Base-by-base conservation (phyloP, 2,113 vertebrate genomes). In the Albula glossodonta region DNA sequence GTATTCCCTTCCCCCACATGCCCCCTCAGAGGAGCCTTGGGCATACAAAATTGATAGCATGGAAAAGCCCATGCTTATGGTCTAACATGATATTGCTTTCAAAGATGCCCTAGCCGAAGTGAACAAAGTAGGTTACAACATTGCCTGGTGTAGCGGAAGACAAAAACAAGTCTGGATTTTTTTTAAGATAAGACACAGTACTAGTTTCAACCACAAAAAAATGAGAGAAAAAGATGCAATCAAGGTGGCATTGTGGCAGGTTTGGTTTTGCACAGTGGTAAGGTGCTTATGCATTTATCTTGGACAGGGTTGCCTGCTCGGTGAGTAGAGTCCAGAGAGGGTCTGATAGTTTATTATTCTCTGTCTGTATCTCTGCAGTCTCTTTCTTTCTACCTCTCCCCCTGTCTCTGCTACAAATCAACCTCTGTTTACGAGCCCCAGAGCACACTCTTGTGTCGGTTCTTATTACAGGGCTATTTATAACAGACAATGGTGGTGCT, bases 51-150 rank as follows among this genome's bases (percentile, higher is more conserved):
- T 92, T 91, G 84, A 93, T 93, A 88, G 88, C 78, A 60, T 86
- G 83, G 85, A 79, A 91, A 88, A 87, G 90, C 31, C 82, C 52
- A 56, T 50, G 56, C 41, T 70, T 25, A 80, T 3, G 50, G 81
- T 60, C 51, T 63, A 86, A 86, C 87, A 87, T 89, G 86, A 87
- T 86, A 84, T 60, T 85, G 89, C 92, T 91, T 87, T 92, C 91
- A 92, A 87, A 86, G 86, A 87, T 92, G 57, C 57, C 90, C 89
- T 91, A 89, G 88, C 60, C 56, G 88, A 90, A 88, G 90, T 87
- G 87, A 90, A 91, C 88, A 92, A 94, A 94, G 91, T 93, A 91
- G 93, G 92, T 93, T 94, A 92, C 90, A 88, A 88, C 90, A 89
- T 91, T 91, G 90, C 89, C 89, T 91, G 87, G 86, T 93, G 91